Evolutionary conservation across 2,888 invertebrate species (phyloP).

Genomic region (Harmothoe impar): DNA sequence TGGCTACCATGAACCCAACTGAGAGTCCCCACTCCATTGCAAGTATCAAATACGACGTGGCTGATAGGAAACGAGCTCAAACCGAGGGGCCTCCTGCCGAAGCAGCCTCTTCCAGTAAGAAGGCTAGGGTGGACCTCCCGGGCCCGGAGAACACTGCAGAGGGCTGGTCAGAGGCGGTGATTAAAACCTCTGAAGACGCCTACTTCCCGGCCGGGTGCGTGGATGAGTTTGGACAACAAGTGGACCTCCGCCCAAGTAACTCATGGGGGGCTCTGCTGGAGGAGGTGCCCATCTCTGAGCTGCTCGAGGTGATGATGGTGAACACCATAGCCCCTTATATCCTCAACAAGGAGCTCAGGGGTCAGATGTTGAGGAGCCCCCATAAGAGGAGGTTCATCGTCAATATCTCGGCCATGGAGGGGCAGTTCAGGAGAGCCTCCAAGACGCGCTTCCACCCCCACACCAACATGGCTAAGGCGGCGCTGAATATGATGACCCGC

Average conservation of each 20-base stretch:
- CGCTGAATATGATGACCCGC: slow-evolving; percentile 67
- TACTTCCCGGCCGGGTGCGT: slow-evolving; percentile 51
- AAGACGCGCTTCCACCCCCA: slow-evolving; percentile 66
- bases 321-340: slow-evolving; percentile 65
- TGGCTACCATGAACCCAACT: background rate
- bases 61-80: background rate
- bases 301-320: slow-evolving; percentile 65
- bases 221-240: slow-evolving; percentile 65
- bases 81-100: background rate
- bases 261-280: slow-evolving; percentile 61
- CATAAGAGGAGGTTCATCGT: slow-evolving; percentile 62
- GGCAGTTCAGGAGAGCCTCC: slow-evolving; percentile 62
- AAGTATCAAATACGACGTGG: background rate
- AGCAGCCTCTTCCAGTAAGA: background rate
- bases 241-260: slow-evolving; percentile 65
- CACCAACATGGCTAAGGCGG: slow-evolving; percentile 67
- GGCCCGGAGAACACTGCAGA: background rate
- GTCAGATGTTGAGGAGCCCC: slow-evolving; percentile 31
- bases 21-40: background rate
- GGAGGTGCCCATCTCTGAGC: slow-evolving; percentile 62
- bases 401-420: slow-evolving; percentile 67
- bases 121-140: background rate
- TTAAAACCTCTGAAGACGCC: background rate
- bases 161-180: background rate
- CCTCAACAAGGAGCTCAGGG: slow-evolving; percentile 63